A percentile compares a stretch with the other conserved stretches of the same genome.
phyloP scores from a whole-genome alignment of 2,113 vertebrate genomes.

The Oriolus oriolus region DNA sequence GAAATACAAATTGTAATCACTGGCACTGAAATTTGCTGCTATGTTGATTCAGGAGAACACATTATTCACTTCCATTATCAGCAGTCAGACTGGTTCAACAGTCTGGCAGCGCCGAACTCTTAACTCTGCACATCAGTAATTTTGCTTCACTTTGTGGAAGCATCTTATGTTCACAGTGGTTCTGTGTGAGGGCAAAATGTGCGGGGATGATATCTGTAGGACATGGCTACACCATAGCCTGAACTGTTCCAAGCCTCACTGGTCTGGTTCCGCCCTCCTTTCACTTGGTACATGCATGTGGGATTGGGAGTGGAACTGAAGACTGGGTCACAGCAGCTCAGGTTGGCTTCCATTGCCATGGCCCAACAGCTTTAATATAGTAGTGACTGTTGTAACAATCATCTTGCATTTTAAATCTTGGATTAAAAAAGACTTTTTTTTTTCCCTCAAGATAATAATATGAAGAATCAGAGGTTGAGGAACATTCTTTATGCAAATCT shows the following conservation, averaged over 20 bases:
- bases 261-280: not conserved
- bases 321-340: not conserved
- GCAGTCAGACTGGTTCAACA: not conserved
- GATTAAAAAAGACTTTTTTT: not conserved
- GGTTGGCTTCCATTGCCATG: not conserved
- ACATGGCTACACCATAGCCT: rapidly evolving
- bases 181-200: not conserved
- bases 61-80: not conserved
- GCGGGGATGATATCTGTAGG: not conserved
- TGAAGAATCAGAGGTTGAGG: not conserved
- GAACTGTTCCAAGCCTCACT: not conserved
- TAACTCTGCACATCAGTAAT: not conserved
- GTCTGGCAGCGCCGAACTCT: not conserved
- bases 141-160: not conserved
- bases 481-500: not conserved
- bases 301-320: not conserved
- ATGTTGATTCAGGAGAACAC: not conserved
- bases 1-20: not conserved
- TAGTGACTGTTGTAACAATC: not conserved
- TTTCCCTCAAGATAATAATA: not conserved
- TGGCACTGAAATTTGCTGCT: not conserved
- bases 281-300: not conserved
- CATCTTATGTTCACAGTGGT: not conserved
- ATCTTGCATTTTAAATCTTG: not conserved
- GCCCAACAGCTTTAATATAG: not conserved